phyloP scores from a whole-genome alignment of 2,797 vertebrate genomes.

The Phoxinus dragarum region DNA sequence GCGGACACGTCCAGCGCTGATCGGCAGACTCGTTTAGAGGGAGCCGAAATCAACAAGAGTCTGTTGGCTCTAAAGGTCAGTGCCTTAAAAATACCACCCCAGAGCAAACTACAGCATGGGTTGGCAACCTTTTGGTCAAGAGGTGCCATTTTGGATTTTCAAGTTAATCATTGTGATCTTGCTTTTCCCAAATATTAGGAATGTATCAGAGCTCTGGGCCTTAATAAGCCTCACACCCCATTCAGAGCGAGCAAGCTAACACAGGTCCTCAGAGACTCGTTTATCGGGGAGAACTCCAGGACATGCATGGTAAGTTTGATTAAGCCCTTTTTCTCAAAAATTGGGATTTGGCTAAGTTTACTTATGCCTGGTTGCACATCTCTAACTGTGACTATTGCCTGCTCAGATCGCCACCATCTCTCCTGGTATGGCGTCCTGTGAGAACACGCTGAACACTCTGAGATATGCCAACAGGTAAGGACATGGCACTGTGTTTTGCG shows the following conservation, averaged over 20 bases:
- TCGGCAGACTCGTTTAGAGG: conserved; percentile 87
- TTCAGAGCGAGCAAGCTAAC: conserved; percentile 99
- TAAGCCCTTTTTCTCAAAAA: background rate
- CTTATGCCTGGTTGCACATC: background rate
- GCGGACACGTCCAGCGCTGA: conserved; percentile 90
- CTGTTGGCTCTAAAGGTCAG: conserved; percentile 90
- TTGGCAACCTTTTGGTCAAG: background rate
- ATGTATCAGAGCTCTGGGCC: conserved; percentile 95
- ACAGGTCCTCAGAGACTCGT: conserved; percentile 98
- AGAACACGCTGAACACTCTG: conserved; percentile 97
- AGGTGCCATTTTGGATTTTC: background rate
- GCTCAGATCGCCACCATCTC: conserved; percentile 96
- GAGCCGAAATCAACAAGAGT: conserved; percentile 92
- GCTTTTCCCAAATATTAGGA: conserved; percentile 76
- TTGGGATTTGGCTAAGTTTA: background rate
- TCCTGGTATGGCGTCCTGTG: conserved; percentile 98
- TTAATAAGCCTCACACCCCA: conserved; percentile 96
- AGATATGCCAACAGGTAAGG: conserved; percentile 98
- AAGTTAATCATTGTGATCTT: background rate
- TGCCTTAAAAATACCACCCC: background rate
- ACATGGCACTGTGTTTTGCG: conserved; percentile 18
- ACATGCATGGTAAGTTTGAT: conserved; percentile 91
- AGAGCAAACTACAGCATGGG: background rate
- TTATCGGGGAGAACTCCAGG: conserved; percentile 97
- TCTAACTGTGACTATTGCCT: background rate